Conservation (phyloP, 2,888 invertebrate species). For the Lycocerus yunnanus region DNA sequence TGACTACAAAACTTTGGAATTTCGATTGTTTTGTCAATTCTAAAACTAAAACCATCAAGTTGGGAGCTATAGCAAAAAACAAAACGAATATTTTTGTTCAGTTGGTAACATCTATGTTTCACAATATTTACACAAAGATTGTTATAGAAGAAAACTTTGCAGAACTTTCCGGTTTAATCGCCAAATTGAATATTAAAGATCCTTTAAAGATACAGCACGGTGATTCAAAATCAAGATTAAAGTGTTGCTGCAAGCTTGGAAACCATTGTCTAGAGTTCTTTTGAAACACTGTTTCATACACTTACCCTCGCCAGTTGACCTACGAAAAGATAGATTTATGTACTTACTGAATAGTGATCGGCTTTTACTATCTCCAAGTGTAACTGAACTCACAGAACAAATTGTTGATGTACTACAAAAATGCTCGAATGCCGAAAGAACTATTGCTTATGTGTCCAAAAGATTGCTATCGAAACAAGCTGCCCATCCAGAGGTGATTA, state of each 20-base stretch:
- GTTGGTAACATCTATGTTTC: constrained; percentile 87
- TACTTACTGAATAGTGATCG: constrained; percentile 74
- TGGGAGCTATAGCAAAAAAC: constrained; percentile 89
- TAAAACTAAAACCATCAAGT: constrained; percentile 81
- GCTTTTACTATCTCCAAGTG: constrained; percentile 62
- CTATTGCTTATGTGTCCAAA: constrained; percentile 78
- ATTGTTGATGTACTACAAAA: constrained; percentile 40
- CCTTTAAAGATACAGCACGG: constrained; percentile 58
- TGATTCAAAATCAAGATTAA: constrained; percentile 80
- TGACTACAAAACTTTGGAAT: constrained; percentile 89
- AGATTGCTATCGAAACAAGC: not conserved
- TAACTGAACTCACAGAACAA: constrained; percentile 73
- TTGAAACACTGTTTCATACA: constrained; percentile 79
- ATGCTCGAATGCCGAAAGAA: constrained; percentile 61
- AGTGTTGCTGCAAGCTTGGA: constrained; percentile 85
- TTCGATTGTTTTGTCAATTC: constrained; percentile 83
- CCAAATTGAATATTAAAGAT: constrained; percentile 77
- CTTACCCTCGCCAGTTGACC: constrained; percentile 80
- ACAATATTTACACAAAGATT: constrained; percentile 87
- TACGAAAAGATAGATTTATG: constrained; percentile 78
- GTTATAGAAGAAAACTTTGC: constrained; percentile 75
- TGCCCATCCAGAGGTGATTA: too few relatives aligned
- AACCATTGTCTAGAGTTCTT: constrained; percentile 83
- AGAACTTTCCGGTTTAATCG: constrained; percentile 70
- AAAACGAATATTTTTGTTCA: constrained; percentile 94